A percentile compares a stretch with the other conserved stretches of the same genome.
These are phyloP conservation scores for Manis javanica DNA, from an alignment of 2,797 vertebrate genomes.

Conservation along the genomic window DNA sequence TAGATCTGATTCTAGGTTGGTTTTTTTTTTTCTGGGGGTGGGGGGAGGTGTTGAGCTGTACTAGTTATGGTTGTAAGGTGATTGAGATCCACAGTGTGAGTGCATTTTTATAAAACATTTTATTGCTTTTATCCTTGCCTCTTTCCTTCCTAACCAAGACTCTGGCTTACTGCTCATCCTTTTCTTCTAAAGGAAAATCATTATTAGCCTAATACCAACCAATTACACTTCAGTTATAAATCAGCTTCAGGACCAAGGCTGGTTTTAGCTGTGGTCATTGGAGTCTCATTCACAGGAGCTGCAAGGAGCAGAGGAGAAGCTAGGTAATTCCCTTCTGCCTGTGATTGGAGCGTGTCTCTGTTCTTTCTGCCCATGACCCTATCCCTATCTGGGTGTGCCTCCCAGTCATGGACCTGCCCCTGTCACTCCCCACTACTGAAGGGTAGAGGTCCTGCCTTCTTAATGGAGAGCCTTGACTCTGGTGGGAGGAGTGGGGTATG, in stretches of 20 bases:
- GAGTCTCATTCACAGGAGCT: background rate
- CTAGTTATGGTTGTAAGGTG: background rate
- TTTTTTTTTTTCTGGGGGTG: background rate
- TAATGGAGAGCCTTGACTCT: background rate
- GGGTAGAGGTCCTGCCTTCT: background rate
- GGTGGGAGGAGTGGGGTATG: background rate
- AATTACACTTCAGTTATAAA: background rate
- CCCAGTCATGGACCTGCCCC: background rate
- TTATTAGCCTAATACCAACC: background rate
- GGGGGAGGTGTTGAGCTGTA: background rate
- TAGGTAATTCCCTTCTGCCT: background rate
- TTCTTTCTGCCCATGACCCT: background rate
- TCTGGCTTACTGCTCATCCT: background rate
- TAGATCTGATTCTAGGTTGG: background rate
- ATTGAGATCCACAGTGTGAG: background rate
- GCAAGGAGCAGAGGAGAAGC: background rate
- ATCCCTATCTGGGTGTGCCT: background rate
- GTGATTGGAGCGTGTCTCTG: background rate
- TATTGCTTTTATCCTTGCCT: background rate
- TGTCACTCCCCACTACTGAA: background rate
- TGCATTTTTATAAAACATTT: background rate
- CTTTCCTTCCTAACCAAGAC: background rate
- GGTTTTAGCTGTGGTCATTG: background rate
- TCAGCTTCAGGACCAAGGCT: background rate
- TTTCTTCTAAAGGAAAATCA: constrained; percentile 44